Conservation (phyloP, 2,113 vertebrate genomes). For the Pseudorectes ferrugineus region DNA sequence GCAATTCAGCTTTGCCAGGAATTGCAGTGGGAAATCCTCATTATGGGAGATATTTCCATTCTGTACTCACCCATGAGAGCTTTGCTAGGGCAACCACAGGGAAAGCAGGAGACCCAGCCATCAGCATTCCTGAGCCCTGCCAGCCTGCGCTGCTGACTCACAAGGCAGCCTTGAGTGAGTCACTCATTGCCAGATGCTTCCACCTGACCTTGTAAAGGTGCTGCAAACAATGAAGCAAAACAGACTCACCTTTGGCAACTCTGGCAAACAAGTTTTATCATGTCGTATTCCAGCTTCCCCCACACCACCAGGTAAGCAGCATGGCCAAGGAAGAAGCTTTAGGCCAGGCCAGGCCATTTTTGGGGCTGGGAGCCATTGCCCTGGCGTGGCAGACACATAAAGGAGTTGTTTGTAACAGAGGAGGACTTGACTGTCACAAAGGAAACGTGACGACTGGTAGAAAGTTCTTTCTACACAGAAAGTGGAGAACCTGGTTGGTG, state of each 20-base stretch:
- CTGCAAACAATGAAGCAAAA: slow-evolving; percentile 41
- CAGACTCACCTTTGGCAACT: slow-evolving; percentile 22
- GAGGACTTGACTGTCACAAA: background rate
- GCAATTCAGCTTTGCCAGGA: slow-evolving; percentile 12
- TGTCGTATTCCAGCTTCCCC: background rate
- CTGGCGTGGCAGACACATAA: fast-evolving
- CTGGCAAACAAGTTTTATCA: slow-evolving; percentile 14
- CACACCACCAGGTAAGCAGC: background rate
- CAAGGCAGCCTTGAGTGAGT: background rate
- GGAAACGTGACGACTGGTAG: background rate
- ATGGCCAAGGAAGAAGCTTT: background rate
- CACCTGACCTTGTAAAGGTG: slow-evolving; percentile 40
- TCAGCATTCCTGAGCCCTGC: slow-evolving; percentile 42
- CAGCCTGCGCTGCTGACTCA: slow-evolving; percentile 40
- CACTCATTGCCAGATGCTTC: slow-evolving; percentile 30
- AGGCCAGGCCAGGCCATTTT: background rate
- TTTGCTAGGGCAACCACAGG: background rate
- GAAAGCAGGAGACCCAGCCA: background rate
- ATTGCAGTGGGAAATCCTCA: slow-evolving; percentile 21
- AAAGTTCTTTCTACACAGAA: background rate
- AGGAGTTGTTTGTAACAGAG: background rate
- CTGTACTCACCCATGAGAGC: background rate
- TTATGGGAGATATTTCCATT: background rate
- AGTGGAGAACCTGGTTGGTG: background rate
- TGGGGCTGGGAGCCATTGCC: background rate